Percentiles rank a stretch among this genome's conserved stretches.
phyloP scores from a whole-genome alignment of 2,113 vertebrate genomes.

The Thermophis baileyi region DNA sequence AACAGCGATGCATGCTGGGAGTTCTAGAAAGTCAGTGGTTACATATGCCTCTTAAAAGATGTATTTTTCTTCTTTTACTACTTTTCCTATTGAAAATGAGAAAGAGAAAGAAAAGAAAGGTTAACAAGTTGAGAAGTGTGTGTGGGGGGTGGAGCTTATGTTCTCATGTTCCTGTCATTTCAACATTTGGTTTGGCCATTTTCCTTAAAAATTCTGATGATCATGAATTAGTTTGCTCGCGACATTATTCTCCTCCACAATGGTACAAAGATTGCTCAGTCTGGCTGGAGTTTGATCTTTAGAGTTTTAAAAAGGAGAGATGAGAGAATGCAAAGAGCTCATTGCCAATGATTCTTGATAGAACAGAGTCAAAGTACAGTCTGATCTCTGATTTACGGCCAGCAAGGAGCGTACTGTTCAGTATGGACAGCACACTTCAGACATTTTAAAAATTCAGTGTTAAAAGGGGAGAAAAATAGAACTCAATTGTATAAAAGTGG shows the following conservation, averaged over 20 bases:
- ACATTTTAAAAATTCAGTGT: neutral
- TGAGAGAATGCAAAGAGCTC: constrained; percentile 34
- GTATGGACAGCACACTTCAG: neutral
- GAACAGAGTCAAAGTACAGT: constrained; percentile 17
- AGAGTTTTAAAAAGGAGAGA: constrained; percentile 24
- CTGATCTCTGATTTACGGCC: constrained; percentile 22
- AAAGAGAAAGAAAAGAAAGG: neutral
- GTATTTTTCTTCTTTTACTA: neutral
- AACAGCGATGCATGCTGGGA: neutral
- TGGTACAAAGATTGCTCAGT: constrained; percentile 15
- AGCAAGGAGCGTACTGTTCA: neutral
- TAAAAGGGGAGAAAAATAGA: neutral
- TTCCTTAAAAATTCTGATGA: neutral
- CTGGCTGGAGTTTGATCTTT: constrained; percentile 36
- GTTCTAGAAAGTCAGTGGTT: neutral
- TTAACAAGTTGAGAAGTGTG: neutral
- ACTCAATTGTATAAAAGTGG: constrained; percentile 1
- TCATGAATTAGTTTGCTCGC: neutral
- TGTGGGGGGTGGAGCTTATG: no score
- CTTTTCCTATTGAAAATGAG: neutral
- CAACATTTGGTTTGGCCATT: neutral
- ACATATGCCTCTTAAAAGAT: neutral
- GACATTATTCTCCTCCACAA: constrained; percentile 26
- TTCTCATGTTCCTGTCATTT: neutral
- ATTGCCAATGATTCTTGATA: constrained; percentile 14